Base-by-base conservation (phyloP, 64 coral and sea anemone species). In the Pocillopora verrucosa region DNA sequence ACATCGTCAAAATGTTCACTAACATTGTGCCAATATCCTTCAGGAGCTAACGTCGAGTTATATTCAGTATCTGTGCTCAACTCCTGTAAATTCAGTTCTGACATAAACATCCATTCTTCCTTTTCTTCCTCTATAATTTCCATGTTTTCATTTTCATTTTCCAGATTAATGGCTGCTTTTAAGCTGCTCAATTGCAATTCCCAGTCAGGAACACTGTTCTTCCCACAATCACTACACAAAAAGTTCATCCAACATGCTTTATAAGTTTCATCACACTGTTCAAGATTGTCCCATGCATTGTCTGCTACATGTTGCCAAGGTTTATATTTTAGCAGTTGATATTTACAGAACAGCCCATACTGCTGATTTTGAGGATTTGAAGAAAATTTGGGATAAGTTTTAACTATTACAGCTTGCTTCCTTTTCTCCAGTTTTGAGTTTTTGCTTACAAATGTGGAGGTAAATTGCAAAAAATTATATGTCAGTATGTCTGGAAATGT, bases 241-340 rank as follows among this genome's bases (percentile, higher is more conserved):
- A 89, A 92, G 86, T 92, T 92, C 58, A 92, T 86, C 90, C 90
- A 92, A 92, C 74, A 92, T 87, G 90, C 76, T 77, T 92, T 92
- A 19, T 77, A 92, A 67, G 90, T 92, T 58, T 92, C 90, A 79
- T 92, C 82, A 59, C 89, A 90, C 72, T 90, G 79, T 83, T 84
- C 78, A 90, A 22, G 41, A 80, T 90, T 90, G 36, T 90, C 61
- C 89, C 78, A 90, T 16, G 79, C 79, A 90, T 74, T 83, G 19
- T 90, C 89, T 73, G 77, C 77, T 73, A 45, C 65, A 60, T 90
- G 79, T 35, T 80, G 36, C 87, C 75, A 89, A 56, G 87, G 87
- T 68, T 89, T 78, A 89, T 89, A 89, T 30, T 89, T 89, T 57
- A 89, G 60, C 34, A 89, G 58, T 35, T 89, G 59, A 62, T 89